These are phyloP conservation scores for Antennarius maculatus DNA, from an alignment of 2,797 vertebrate genomes.

Conservation along the genomic window DNA sequence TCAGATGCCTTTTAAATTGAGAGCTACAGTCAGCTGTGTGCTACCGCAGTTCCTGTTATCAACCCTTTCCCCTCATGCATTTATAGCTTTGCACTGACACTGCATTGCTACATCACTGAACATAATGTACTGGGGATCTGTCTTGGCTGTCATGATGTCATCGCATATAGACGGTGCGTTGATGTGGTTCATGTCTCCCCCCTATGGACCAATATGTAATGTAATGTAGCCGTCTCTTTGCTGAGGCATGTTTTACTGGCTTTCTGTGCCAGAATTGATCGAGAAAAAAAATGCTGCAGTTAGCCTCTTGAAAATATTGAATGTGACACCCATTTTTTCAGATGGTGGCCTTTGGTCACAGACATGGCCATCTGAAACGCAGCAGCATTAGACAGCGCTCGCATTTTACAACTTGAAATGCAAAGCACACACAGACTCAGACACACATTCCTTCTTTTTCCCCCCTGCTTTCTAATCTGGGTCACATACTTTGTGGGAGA, in stretches of 20 bases:
- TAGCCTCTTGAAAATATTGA: constrained; percentile 37
- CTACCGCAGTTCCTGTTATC: constrained; percentile 30
- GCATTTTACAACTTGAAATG: constrained; percentile 63
- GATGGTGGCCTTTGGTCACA: constrained; percentile 43
- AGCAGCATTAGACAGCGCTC: constrained; percentile 39
- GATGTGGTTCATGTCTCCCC: constrained; percentile 57
- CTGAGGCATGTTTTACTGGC: constrained; percentile 30
- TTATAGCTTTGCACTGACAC: constrained; percentile 13
- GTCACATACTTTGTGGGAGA: constrained; percentile 83
- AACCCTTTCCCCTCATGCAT: constrained; percentile 9
- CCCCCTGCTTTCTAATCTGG: constrained; percentile 81
- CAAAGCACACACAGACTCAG: constrained; percentile 59
- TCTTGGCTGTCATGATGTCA: constrained; percentile 51
- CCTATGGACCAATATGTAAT: constrained; percentile 44
- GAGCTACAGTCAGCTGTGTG: constrained; percentile 32
- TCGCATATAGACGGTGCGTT: constrained; percentile 36
- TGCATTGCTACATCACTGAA: constrained; percentile 25
- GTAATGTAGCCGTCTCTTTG: constrained; percentile 28
- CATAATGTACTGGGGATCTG: constrained; percentile 51
- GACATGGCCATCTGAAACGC: constrained; percentile 32
- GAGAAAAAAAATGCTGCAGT: constrained; percentile 16
- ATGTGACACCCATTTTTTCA: constrained; percentile 33
- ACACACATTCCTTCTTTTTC: constrained; percentile 59
- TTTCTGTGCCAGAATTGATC: constrained; percentile 18
- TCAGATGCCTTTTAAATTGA: constrained; percentile 39